Evolutionary conservation across 2,888 invertebrate genomes (phyloP).

Genomic region (Tachystola acroxantha): DNA sequence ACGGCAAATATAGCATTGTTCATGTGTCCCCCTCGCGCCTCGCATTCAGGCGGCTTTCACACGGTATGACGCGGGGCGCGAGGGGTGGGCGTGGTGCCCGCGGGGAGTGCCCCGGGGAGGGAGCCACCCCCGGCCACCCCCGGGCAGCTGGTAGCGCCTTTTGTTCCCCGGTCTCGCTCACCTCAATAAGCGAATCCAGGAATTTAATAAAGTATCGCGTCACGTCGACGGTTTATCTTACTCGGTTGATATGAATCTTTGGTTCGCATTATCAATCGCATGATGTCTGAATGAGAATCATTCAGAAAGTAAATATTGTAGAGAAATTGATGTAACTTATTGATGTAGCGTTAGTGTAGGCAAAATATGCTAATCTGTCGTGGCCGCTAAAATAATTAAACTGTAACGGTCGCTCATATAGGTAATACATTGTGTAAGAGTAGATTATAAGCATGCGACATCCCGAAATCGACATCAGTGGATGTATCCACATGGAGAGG

Average conservation of each 20-base stretch:
- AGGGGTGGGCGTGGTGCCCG: conserved; percentile 55
- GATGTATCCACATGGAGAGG: too few species aligned
- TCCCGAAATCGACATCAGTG: too few species aligned
- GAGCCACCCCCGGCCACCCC: conserved; percentile 54
- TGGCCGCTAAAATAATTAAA: too few species aligned
- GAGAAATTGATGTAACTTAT: too few species aligned
- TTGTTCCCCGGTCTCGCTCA: conserved; percentile 46
- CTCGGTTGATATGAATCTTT: conserved; percentile 2
- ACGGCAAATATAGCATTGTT: conserved; percentile 58
- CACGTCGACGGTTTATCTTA: conserved; percentile 36
- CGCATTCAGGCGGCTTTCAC: conserved; percentile 48
- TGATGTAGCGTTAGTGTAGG: too few species aligned
- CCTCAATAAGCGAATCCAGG: conserved; percentile 50
- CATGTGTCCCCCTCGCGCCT: conserved; percentile 49
- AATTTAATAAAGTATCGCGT: conserved; percentile 46
- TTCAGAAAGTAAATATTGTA: conserved; percentile 23
- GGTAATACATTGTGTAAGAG: too few species aligned
- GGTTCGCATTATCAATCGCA: neutral
- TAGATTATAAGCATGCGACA: too few species aligned
- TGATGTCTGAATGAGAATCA: too few species aligned
- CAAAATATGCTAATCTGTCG: too few species aligned
- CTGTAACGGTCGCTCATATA: too few species aligned
- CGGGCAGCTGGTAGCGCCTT: conserved; percentile 46
- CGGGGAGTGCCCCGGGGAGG: conserved; percentile 11
- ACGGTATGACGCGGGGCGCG: conserved; percentile 45